Base-by-base conservation (phyloP, 2,797 vertebrate species). In the Lindbergichthys nudifrons region DNA sequence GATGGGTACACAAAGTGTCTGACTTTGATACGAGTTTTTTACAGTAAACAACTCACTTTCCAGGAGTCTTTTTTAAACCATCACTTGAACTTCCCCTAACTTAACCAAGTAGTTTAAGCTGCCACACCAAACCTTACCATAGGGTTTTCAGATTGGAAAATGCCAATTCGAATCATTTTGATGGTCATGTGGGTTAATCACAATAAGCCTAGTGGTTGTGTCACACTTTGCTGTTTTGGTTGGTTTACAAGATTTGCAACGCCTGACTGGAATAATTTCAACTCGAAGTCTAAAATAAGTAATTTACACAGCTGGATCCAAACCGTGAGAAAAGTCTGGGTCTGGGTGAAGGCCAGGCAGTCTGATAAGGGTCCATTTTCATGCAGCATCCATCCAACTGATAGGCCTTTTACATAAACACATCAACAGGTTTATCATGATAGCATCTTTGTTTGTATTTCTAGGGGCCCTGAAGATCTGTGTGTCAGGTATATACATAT, bases 101-200 rank as follows among this genome's bases (percentile, higher is more conserved):
- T 72, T 71, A 56, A 32, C 39, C 26, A 53, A 56, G 19, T 26
- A 10, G 3, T 39, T 48, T 42, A 39, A 23, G 1, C 23, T 65
- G 39, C 80, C 73, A 77, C 73, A 50, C 51, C 54, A 51, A 80
- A 61, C 45, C 21, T 18, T 59, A 73, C 47, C 60, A 62, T 41
- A 56, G 21, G 19, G n/a, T 2, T 60, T 57, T 30, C 62, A 73
- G 36, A 69, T 41, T 12, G 23, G 16, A 53, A 54, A 65, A 60
- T 41, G 6, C 3, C 12, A 19, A 53, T 23, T 16, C 48, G 4
- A 60, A 48, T 74, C 3, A 30, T 53, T 48, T 58, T 36, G 47
- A 13, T 39, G 3, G 32, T 30, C n/a, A 6, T 26, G 4, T 43
- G 56, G 56, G 18, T 23, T 10, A 47, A 52, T 32, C 26, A 43